A percentile compares a stretch with the other conserved stretches of the same genome.
Conservation (phyloP, 2,888 invertebrate species). For the Calameuta idolon region DNA sequence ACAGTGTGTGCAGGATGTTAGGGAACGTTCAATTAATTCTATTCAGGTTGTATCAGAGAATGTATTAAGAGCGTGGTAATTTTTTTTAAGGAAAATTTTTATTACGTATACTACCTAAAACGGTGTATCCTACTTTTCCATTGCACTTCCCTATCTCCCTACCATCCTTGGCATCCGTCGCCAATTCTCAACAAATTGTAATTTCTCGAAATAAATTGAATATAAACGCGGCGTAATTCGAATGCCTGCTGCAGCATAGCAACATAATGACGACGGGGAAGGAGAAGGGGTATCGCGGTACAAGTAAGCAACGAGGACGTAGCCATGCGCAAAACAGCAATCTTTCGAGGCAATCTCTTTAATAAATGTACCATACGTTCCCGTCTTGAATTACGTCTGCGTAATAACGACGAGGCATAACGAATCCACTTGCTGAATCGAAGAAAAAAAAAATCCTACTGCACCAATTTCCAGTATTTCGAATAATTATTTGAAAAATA, state of each 20-base stretch:
- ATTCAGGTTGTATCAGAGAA: background rate
- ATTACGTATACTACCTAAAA: background rate
- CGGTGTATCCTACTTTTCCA: background rate
- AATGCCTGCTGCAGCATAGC: conserved; percentile 60
- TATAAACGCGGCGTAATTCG: conserved; percentile 63
- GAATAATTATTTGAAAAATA: background rate
- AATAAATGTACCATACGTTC: conserved; percentile 61
- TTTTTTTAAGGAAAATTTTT: background rate
- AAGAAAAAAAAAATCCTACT: background rate
- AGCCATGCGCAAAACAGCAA: conserved; percentile 63
- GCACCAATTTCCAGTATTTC: background rate
- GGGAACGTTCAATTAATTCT: background rate
- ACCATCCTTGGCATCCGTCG: conserved; percentile 4
- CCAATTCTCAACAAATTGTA: conserved; percentile 61
- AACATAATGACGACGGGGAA: conserved; percentile 51
- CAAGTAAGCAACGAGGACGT: conserved; percentile 44
- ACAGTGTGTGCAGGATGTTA: background rate
- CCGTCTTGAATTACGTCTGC: conserved; percentile 44
- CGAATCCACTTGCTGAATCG: background rate
- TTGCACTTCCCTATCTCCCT: background rate
- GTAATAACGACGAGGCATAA: conserved; percentile 19
- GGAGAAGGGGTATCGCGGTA: conserved; percentile 28
- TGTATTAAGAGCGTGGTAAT: background rate
- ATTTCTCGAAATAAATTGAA: conserved; percentile 65
- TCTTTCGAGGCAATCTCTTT: conserved; percentile 64